Conservation (phyloP, 2,888 invertebrate species). For the Pyralis farinalis region DNA sequence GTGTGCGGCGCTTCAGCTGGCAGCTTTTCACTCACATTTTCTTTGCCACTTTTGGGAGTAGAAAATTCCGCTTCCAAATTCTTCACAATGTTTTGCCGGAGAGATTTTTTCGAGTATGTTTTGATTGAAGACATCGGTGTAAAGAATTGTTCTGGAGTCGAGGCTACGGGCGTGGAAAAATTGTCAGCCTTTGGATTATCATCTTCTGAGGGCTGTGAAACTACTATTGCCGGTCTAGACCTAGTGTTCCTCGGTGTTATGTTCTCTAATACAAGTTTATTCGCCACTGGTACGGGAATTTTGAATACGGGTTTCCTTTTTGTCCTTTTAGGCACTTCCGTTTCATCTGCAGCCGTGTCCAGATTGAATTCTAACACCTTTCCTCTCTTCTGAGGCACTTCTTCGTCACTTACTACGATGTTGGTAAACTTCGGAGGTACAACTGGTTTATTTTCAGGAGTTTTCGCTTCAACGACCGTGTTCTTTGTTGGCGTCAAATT, state of each 20-base stretch:
- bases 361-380: constrained; percentile 52
- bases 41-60: constrained; percentile 31
- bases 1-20: constrained; percentile 9
- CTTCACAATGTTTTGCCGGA: constrained; percentile 48
- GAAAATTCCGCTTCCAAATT: constrained; percentile 58
- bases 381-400: constrained; percentile 44
- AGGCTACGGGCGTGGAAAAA: constrained; percentile 46
- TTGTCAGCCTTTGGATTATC: constrained; percentile 22
- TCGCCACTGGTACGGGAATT: constrained; percentile 48
- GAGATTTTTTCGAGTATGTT: constrained; percentile 43
- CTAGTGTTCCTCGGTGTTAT: constrained; percentile 45
- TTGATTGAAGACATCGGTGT: constrained; percentile 54
- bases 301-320: constrained; percentile 43
- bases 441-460: constrained; percentile 38
- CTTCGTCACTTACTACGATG: constrained; percentile 46
- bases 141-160: constrained; percentile 52
- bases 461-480: constrained; percentile 25
- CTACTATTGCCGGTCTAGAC: constrained; percentile 28
- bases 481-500: constrained; percentile 33
- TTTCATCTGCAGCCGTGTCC: constrained; percentile 37
- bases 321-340: constrained; percentile 27
- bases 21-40: neutral
- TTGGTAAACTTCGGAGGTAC: constrained; percentile 29
- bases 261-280: constrained; percentile 42
- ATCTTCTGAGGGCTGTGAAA: constrained; percentile 29